These are phyloP conservation scores for Chiloscyllium punctatum DNA, from an alignment of 2,797 vertebrate species.

Conservation along the genomic window DNA sequence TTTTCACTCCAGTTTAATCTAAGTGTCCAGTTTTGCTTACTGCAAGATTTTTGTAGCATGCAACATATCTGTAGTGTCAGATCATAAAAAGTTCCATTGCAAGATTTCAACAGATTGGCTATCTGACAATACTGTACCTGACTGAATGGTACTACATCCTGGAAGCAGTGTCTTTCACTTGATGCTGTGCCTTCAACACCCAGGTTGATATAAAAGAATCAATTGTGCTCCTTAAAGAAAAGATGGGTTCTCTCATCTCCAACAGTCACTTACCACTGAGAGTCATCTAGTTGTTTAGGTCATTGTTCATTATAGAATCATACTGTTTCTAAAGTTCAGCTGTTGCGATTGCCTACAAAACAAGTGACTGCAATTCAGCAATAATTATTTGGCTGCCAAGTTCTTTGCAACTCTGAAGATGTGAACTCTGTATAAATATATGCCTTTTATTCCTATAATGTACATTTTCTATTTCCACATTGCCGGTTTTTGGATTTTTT, in stretches of 20 bases:
- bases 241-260: background rate
- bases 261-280: background rate
- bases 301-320: background rate
- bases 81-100: background rate
- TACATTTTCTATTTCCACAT: background rate
- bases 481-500: background rate
- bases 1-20: background rate
- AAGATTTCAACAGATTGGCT: background rate
- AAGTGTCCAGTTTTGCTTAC: background rate
- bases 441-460: background rate
- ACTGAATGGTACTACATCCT: background rate
- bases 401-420: background rate
- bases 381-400: background rate
- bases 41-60: background rate
- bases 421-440: background rate
- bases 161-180: background rate
- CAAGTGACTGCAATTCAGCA: background rate
- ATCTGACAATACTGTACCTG: no score
- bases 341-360: background rate
- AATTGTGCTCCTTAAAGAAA: background rate
- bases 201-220: background rate
- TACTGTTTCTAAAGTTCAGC: background rate
- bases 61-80: background rate
- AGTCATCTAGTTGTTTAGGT: background rate
- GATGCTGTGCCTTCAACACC: background rate